A percentile compares a stretch with the other conserved stretches of the same genome.
Conservation (phyloP, 92 coral and sea anemone genomes). For the Galaxea fascicularis region DNA sequence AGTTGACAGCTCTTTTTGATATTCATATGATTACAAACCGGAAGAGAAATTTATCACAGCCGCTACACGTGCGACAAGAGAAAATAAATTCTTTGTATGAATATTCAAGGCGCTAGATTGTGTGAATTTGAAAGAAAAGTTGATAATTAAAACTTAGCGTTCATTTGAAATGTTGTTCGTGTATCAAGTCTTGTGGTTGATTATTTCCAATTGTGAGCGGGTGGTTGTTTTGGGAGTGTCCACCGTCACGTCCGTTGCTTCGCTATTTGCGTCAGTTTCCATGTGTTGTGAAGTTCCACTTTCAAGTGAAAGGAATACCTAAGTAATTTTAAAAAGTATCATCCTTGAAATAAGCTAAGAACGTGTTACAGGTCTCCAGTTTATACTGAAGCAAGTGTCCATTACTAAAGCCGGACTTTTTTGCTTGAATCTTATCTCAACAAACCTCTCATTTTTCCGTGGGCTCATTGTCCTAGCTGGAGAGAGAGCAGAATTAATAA, state of each 20-base stretch:
- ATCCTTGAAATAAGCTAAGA: background rate
- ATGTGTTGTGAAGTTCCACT: background rate
- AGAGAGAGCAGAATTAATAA: background rate
- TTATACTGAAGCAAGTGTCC: background rate
- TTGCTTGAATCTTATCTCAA: background rate
- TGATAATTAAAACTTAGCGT: conserved; percentile 1
- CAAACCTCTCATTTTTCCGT: background rate
- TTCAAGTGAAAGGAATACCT: background rate
- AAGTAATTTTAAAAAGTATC: background rate
- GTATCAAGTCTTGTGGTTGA: background rate
- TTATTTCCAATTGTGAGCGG: background rate
- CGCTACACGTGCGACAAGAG: background rate
- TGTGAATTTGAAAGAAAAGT: background rate
- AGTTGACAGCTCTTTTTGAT: conserved; percentile 30
- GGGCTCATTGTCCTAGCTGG: background rate
- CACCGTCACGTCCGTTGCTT: background rate
- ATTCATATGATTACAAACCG: too few species aligned
- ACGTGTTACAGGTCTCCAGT: background rate
- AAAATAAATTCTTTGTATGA: background rate
- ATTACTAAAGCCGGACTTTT: background rate
- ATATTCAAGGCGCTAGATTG: background rate
- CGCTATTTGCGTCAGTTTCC: background rate
- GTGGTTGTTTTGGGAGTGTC: background rate
- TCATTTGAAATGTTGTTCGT: background rate
- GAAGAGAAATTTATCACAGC: too few species aligned